phyloP scores from a whole-genome alignment of 2,888 invertebrate genomes.

The Cryptus viduatorius region DNA sequence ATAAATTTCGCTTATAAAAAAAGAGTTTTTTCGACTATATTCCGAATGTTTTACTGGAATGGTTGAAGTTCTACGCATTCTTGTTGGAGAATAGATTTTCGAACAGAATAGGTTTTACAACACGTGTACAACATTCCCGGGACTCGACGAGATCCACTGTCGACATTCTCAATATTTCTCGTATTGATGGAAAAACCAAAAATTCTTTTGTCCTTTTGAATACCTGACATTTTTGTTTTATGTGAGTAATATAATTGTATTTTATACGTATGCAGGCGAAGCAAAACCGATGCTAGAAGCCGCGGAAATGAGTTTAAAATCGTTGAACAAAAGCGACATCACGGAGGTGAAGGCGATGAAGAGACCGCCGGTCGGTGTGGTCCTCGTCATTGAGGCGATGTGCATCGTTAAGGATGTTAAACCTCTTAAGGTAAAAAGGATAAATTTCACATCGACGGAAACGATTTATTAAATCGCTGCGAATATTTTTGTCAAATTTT shows the following conservation, averaged over 20 bases:
- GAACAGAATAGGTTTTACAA: too few species aligned
- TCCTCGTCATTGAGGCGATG: conserved; percentile 93
- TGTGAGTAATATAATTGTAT: background rate
- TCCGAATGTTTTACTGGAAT: background rate
- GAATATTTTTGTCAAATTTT: too few species aligned
- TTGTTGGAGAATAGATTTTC: too few species aligned
- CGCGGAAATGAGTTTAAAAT: conserved; percentile 94
- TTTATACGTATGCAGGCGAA: conserved; percentile 86
- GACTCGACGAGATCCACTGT: too few species aligned
- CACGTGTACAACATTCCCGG: too few species aligned
- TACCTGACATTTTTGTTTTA: too few species aligned
- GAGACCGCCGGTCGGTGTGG: conserved; percentile 94
- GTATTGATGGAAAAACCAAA: too few species aligned
- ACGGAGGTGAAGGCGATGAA: conserved; percentile 97
- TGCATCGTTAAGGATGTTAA: conserved; percentile 93
- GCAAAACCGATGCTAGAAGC: conserved; percentile 95
- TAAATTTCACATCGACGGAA: background rate
- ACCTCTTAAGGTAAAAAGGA: conserved; percentile 88
- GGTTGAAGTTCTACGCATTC: too few species aligned
- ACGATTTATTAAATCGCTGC: background rate
- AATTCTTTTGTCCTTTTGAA: too few species aligned
- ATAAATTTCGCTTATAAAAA: background rate
- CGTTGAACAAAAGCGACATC: conserved; percentile 96
- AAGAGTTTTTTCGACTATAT: background rate
- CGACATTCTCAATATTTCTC: too few species aligned